Conservation (phyloP, 2,888 invertebrate genomes). For the Linhomoeus sp. region DNA sequence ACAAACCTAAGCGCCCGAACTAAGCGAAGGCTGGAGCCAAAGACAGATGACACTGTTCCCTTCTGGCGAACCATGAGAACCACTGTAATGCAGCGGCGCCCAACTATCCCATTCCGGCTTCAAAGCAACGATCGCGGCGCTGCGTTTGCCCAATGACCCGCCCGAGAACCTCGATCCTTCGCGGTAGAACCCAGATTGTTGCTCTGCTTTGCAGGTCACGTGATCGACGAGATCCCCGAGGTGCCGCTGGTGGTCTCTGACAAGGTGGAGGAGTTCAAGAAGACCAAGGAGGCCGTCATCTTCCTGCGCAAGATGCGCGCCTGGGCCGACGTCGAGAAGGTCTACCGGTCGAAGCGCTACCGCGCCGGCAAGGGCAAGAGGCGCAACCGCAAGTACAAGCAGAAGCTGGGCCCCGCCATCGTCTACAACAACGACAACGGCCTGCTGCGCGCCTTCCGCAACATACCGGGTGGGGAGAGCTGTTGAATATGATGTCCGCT, state of each 20-base stretch:
- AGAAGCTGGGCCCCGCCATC: slow-evolving; percentile 83
- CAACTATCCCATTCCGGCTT: too few relatives aligned
- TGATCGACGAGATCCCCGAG: slow-evolving; percentile 63
- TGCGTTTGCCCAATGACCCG: too few relatives aligned
- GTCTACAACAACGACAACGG: slow-evolving; percentile 82
- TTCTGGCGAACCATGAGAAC: too few relatives aligned
- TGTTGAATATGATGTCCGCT: too few relatives aligned
- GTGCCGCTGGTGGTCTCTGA: slow-evolving; percentile 87
- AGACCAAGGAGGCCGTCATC: slow-evolving; percentile 91
- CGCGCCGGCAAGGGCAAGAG: slow-evolving; percentile 98
- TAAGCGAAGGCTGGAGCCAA: too few relatives aligned
- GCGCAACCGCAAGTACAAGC: slow-evolving; percentile 89
- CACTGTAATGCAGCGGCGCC: too few relatives aligned
- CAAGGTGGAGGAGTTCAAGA: slow-evolving; percentile 76
- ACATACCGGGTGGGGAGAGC: slow-evolving; percentile 53
- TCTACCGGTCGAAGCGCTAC: slow-evolving; percentile 82
- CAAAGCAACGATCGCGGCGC: too few relatives aligned
- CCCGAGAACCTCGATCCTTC: too few relatives aligned
- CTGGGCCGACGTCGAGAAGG: slow-evolving; percentile 94
- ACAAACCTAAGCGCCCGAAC: too few relatives aligned
- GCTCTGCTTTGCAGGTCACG: slow-evolving; percentile 36
- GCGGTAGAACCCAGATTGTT: too few relatives aligned
- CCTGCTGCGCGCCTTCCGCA: slow-evolving; percentile 81
- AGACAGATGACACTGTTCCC: too few relatives aligned
- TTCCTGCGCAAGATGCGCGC: slow-evolving; percentile 81